A percentile compares a stretch with the other conserved stretches of the same genome.
Evolutionary conservation across 2,888 invertebrate genomes (phyloP).

Genomic region (Chymomyza caudatula): DNA sequence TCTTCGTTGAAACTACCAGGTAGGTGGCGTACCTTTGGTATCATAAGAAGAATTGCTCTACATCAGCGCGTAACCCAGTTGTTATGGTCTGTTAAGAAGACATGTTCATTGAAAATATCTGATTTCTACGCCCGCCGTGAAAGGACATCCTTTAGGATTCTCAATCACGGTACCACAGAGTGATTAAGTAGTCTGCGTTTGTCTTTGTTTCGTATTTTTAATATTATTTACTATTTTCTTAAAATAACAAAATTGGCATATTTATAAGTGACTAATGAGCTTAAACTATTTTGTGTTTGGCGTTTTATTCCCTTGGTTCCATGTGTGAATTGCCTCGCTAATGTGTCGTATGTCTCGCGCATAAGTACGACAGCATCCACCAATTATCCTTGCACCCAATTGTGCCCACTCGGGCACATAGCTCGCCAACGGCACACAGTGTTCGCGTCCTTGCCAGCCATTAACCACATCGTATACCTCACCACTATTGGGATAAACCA

Average conservation of each 20-base stretch:
- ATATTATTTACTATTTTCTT: background rate
- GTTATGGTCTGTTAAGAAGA: no score
- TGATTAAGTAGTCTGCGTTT: background rate
- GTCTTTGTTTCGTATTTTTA: background rate
- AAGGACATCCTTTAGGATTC: no score
- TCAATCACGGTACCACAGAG: background rate
- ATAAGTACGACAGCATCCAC: slow-evolving; percentile 94
- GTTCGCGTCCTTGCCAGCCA: slow-evolving; percentile 85
- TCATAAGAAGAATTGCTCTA: no score
- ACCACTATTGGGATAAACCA: slow-evolving; percentile 96
- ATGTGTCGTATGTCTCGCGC: slow-evolving; percentile 89
- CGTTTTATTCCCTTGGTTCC: slow-evolving; percentile 30
- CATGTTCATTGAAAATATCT: no score
- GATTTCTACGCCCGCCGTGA: no score
- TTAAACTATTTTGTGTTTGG: background rate
- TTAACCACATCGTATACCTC: slow-evolving; percentile 72
- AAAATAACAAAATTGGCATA: no score
- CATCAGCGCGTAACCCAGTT: no score
- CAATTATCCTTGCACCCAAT: slow-evolving; percentile 89
- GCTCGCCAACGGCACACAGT: slow-evolving; percentile 84
- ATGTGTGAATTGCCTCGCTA: slow-evolving; percentile 77
- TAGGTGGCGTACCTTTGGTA: no score
- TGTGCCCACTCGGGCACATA: slow-evolving; percentile 89
- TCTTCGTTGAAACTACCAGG: no score
- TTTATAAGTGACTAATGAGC: background rate